Base-by-base conservation (phyloP, 1,140 invertebrate genomes). In the Drosophila insularis region DNA sequence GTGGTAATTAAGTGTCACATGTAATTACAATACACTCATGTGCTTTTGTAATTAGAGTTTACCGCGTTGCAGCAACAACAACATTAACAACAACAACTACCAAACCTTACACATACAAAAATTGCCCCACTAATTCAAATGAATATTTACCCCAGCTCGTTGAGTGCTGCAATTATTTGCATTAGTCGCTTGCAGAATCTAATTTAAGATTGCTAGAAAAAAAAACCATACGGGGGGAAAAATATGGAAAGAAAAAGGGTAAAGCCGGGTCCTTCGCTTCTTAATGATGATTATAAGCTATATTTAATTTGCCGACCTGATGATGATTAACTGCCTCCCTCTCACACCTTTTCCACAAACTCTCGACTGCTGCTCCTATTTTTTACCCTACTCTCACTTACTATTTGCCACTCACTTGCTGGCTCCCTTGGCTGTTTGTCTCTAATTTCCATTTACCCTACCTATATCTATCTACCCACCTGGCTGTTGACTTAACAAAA, bases 11-110 rank as follows among this genome's bases (percentile, higher is more conserved):
- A 87, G 84, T 87, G 84, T 87, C 84, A 87, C 84, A 89, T 84
- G 84, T 87, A 87, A 87, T 87, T 87, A 89, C 85, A 87, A 87
- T 89, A 87, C 84, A 87, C 84, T 87, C 87, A 87, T 85, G 81
- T 80, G 84, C 80, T 87, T 50, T 82, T 89, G 80, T 89, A 89
- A 87, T 87, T 86, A 82, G 82, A 86, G 74, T 87, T 86, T 79
- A 85, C 35, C 35, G 82, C 81, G 63, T 56, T 73, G 84, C 76
- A 78, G 76, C 66, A 67, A 66, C 56, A 35, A 39, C 37, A 54
- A 53, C 50, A 21, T 39, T 31, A 32, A 61, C 65, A 13, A 56
- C 2, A 35, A 37, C 27, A 63, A 59, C 39, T 64, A 19, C 6
- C 23, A 59, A 14, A 19, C 27, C 27, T n/a, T n/a, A 27, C 27